Evolutionary conservation across 2,888 invertebrate genomes (phyloP).

Genomic region (Rotaria magnacalcarata): DNA sequence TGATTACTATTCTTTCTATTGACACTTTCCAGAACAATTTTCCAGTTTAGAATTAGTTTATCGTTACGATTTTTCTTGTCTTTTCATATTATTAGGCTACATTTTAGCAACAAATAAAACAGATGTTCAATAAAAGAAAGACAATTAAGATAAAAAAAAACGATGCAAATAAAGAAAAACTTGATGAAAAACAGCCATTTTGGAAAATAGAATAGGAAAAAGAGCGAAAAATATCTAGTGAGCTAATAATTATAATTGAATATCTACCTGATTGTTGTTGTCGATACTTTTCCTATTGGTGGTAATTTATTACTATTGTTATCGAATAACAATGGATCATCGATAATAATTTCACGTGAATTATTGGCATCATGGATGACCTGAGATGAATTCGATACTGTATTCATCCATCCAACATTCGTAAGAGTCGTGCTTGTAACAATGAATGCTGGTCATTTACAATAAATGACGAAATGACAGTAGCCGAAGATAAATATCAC

Average conservation of each 20-base stretch:
- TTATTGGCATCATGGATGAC: neutral
- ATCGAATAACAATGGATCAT: neutral
- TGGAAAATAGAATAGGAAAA: too few species aligned
- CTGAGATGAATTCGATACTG: neutral
- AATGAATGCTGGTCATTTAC: neutral
- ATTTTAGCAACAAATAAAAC: neutral
- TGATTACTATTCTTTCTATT: neutral
- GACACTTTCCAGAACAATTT: neutral
- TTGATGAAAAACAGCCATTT: too few species aligned
- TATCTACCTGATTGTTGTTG: neutral
- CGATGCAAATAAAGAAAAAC: neutral
- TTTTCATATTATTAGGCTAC: neutral
- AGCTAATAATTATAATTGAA: neutral
- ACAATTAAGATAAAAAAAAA: neutral
- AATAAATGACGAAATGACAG: neutral
- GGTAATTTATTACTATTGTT: neutral
- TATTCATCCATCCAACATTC: conserved; percentile 4
- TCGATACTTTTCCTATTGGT: neutral
- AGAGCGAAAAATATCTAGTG: too few species aligned
- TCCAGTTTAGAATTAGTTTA: neutral
- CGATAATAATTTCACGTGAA: neutral
- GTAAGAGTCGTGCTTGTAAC: conserved; percentile 9
- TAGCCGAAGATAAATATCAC: conserved; percentile 29
- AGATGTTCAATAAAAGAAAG: too few species aligned
- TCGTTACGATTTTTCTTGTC: neutral